Evolutionary conservation across 92 coral and sea anemone genomes (phyloP), one percentile per base, ranked within the genome.

Genomic region (Parazoanthus swiftii): DNA sequence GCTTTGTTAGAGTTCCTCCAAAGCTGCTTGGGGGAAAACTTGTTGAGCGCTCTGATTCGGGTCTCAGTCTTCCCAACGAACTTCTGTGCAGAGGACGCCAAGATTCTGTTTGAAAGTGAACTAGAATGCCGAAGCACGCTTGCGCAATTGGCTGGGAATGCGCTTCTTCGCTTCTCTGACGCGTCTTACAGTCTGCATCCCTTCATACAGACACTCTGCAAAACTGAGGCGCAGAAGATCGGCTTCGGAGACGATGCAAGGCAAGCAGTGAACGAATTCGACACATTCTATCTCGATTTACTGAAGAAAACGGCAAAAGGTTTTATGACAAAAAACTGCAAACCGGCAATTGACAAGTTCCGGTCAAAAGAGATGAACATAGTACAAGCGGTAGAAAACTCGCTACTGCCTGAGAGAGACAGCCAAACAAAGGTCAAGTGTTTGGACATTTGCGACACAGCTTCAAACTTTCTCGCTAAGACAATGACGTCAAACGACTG

Each of bases 121-220:
- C 81, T 71, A 8, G 36, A 85, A 66, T 90, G 86, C 77, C 81
- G 85, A 8, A 36, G 59, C 66, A 54, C 79, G 13, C 86, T 93
- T 10, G 54, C 39, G 43, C 48, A 38, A 5, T 90, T 94, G 26
- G 89, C n/a, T 66, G 81, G 82, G n/a, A 89, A 89, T 88, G 90
- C 98, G 38, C 92, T 94, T 36, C 74, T 94, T 42, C 87, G 88
- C n/a, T 18, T 76, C 82, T 91, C 83, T 74, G 86, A 70, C 8
- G 88, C 44, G 11, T 81, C 76, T 44, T 94, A 94, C 90, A 91
- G 95, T 38, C 56, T 94, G 48, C 98, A 94, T 85, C 95, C 90
- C 67, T 88, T 92, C 21, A 89, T 94, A 6, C 95, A 94, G 76
- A 86, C 95, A 8, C 89, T 89, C 33, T 89, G 95, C 48, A 91